Evolutionary conservation across 1,140 invertebrate genomes (phyloP).

Genomic region (Ceratosolen fusciceps): DNA sequence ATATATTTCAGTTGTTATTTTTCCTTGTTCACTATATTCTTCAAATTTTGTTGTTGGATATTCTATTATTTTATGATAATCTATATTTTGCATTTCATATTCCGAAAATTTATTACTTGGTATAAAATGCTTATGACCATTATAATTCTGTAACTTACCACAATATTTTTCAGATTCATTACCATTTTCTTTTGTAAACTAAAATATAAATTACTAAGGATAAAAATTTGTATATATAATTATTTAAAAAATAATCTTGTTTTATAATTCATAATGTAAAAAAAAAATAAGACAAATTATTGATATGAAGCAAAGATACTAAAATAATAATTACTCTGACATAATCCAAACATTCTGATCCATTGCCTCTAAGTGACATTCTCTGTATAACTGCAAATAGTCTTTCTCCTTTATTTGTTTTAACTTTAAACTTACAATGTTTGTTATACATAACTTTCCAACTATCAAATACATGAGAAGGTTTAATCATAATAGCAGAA

Average conservation of each 20-base stretch:
- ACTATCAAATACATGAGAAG: conserved; percentile 54
- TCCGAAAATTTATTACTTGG: not conserved
- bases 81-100: conserved; percentile 18
- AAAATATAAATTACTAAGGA: conserved; percentile 25
- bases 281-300: not conserved
- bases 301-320: not conserved
- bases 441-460: conserved; percentile 51
- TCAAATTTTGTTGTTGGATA: conserved; percentile 42
- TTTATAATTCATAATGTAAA: not conserved
- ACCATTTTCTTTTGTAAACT: conserved; percentile 58
- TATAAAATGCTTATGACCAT: conserved; percentile 14
- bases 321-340: conserved; percentile 53
- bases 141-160: conserved; percentile 52
- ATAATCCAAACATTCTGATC: conserved; percentile 59
- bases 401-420: conserved; percentile 51
- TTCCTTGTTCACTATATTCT: conserved; percentile 45
- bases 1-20: conserved; percentile 63
- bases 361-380: conserved; percentile 58
- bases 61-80: not conserved
- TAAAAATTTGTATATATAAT: not conserved
- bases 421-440: conserved; percentile 57
- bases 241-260: not conserved
- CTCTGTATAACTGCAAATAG: conserved; percentile 63
- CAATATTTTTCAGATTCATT: conserved; percentile 55
- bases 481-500: conserved; percentile 49